These are phyloP conservation scores for Chaetura pelagica DNA, from an alignment of 2,113 vertebrate genomes.

Conservation along the genomic window DNA sequence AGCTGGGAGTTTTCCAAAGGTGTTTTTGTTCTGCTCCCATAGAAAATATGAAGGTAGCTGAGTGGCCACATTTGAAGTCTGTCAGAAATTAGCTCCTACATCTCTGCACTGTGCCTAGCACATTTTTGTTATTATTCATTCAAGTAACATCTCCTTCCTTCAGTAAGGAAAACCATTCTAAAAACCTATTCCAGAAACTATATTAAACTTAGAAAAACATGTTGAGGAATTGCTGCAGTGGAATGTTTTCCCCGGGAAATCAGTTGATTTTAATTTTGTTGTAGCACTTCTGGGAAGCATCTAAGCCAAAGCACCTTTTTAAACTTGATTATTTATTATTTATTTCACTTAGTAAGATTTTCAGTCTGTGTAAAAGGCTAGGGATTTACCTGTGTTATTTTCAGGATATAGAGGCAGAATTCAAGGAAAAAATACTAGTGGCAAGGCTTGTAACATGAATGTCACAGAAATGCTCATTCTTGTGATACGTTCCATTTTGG, in stretches of 20 bases:
- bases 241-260: not conserved
- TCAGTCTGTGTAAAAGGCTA: not conserved
- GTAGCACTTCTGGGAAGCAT: not conserved
- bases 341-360: not conserved
- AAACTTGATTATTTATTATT: not conserved
- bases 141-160: not conserved
- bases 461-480: not conserved
- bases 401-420: not conserved
- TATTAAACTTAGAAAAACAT: not conserved
- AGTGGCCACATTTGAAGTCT: not conserved
- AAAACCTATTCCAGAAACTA: not conserved
- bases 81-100: not conserved
- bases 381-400: conserved; percentile 7
- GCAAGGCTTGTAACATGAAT: not conserved
- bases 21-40: not conserved
- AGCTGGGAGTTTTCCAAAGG: not conserved
- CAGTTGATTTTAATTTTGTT: not conserved
- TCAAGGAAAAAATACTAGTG: not conserved
- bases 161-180: not conserved
- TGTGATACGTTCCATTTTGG: not conserved
- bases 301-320: not conserved
- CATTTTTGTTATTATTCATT: not conserved
- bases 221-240: not conserved
- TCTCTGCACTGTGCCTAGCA: not conserved
- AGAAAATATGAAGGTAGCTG: not conserved